phyloP scores from a whole-genome alignment of 2,113 vertebrate genomes.

The Pelodiscus sinensis region DNA sequence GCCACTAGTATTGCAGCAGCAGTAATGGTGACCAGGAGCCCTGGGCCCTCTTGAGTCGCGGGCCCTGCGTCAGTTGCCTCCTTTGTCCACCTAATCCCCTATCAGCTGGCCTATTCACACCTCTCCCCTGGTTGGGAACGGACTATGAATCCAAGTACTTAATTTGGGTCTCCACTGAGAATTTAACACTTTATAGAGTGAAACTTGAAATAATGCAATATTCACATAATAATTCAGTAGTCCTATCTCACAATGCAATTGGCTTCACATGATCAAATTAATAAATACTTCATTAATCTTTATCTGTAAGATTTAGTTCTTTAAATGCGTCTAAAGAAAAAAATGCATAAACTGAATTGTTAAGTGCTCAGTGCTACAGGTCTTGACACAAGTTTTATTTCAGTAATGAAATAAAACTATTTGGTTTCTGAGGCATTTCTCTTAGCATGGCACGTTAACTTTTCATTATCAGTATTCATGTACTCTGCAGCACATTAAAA shows the following conservation, averaged over 20 bases:
- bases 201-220: accelerated
- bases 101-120: too few relatives aligned
- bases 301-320: neutral
- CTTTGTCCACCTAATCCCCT: too few relatives aligned
- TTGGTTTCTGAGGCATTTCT: neutral
- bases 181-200: neutral
- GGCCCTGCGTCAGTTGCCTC: too few relatives aligned
- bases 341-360: neutral
- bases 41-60: too few relatives aligned
- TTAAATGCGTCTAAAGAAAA: neutral
- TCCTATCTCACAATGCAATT: neutral
- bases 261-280: neutral
- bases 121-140: neutral
- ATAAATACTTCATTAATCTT: neutral
- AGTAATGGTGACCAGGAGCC: too few relatives aligned
- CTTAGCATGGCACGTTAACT: neutral
- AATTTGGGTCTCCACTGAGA: neutral
- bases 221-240: neutral
- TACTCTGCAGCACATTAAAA: neutral
- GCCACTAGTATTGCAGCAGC: too few relatives aligned
- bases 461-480: neutral
- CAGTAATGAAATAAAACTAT: neutral
- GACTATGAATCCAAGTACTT: neutral
- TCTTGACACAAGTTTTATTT: neutral
- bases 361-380: neutral